Evolutionary conservation across 2,113 vertebrate genomes (phyloP).

Genomic region (Epinephelus moara): DNA sequence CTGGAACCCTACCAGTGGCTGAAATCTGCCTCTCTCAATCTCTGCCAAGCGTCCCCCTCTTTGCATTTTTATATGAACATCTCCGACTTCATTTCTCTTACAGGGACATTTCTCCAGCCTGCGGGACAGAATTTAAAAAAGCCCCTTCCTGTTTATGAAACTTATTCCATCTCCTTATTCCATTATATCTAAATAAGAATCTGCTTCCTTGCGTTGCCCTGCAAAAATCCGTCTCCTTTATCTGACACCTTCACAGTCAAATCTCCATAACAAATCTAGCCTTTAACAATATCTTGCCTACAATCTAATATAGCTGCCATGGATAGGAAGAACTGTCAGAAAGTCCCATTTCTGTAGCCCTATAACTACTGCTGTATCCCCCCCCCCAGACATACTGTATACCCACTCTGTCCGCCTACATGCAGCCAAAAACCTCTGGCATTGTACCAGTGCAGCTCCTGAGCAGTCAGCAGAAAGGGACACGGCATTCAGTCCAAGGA

Average conservation of each 20-base stretch:
- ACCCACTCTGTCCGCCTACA: slow-evolving; percentile 61
- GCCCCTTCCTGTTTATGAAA: slow-evolving; percentile 34
- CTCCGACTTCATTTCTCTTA: slow-evolving; percentile 43
- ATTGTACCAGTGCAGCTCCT: slow-evolving; percentile 41
- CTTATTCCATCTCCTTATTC: slow-evolving; percentile 22
- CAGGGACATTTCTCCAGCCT: slow-evolving; percentile 19
- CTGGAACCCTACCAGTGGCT: slow-evolving; percentile 68
- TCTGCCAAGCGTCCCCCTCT: slow-evolving; percentile 56
- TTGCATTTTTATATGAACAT: slow-evolving; percentile 58
- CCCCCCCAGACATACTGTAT: slow-evolving; percentile 26
- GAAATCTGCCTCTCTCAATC: slow-evolving; percentile 53
- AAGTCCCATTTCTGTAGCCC: slow-evolving; percentile 37
- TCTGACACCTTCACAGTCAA: slow-evolving; percentile 20
- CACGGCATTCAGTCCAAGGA: slow-evolving; percentile 48
- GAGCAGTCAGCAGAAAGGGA: slow-evolving; percentile 69
- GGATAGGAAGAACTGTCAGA: slow-evolving; percentile 45
- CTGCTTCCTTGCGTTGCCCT: neutral
- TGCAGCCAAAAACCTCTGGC: slow-evolving; percentile 71
- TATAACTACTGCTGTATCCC: slow-evolving; percentile 33
- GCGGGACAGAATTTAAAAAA: slow-evolving; percentile 20
- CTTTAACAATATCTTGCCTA: slow-evolving; percentile 27
- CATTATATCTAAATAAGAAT: slow-evolving; percentile 38
- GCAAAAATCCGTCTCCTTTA: slow-evolving; percentile 22
- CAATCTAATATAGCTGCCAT: slow-evolving; percentile 33
- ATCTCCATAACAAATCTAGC: slow-evolving; percentile 47